A percentile compares a stretch with the other conserved stretches of the same genome.
Evolutionary conservation across 2,113 vertebrate genomes (phyloP).

Genomic region (Cyanoramphus novaezelandiae): DNA sequence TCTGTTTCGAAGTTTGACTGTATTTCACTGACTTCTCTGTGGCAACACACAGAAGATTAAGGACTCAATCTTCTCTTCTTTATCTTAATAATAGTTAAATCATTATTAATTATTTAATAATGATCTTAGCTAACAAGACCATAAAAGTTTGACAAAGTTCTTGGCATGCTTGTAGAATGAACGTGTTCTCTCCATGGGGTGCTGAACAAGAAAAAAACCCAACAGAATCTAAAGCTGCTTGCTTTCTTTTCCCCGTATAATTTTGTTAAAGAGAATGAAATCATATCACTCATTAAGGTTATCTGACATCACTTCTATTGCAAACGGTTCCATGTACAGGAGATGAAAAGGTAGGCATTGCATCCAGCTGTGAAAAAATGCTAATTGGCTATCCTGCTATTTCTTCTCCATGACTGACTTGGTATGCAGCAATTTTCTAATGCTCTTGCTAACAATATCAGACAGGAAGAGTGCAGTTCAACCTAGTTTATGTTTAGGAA

Average conservation of each 20-base stretch:
- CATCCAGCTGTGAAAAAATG: background rate
- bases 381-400: background rate
- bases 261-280: background rate
- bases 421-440: conserved; percentile 43
- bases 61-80: background rate
- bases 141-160: background rate
- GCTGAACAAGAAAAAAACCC: background rate
- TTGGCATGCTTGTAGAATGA: conserved; percentile 11
- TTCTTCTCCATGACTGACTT: background rate
- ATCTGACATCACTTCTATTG: background rate
- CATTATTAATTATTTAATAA: conserved; percentile 6
- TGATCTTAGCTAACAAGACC: background rate
- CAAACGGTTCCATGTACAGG: background rate
- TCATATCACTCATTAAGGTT: background rate
- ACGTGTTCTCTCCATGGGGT: background rate
- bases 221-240: background rate
- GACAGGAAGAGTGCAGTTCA: conserved; percentile 64
- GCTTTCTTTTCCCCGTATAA: background rate
- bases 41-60: background rate
- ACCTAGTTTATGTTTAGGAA: conserved; percentile 71
- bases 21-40: background rate
- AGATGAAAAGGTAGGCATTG: background rate
- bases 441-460: conserved; percentile 47
- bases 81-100: background rate
- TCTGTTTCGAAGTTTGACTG: background rate